These are phyloP conservation scores for Ploceus nigricollis DNA, from an alignment of 2,113 vertebrate species.

Conservation along the genomic window DNA sequence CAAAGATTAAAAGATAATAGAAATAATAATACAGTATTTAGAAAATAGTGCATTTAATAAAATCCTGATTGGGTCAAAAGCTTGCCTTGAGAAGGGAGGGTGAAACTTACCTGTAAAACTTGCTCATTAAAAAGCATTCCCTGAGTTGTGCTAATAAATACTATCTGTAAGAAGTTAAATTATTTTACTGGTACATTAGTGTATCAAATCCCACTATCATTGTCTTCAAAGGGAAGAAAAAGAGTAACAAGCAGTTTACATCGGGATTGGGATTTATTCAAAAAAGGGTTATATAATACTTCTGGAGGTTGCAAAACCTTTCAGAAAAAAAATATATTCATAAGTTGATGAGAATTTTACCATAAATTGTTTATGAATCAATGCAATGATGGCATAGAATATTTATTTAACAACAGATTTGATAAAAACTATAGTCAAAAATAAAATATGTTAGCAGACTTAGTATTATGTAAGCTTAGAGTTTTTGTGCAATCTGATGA, in stretches of 20 bases:
- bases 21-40: background rate
- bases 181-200: background rate
- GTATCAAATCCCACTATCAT: background rate
- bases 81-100: background rate
- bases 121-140: background rate
- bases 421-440: background rate
- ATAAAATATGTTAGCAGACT: background rate
- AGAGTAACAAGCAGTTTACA: background rate
- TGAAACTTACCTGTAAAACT: background rate
- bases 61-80: background rate
- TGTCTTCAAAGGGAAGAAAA: background rate
- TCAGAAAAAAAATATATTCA: background rate
- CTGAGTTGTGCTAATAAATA: background rate
- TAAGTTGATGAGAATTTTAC: background rate
- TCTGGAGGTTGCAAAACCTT: background rate
- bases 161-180: background rate
- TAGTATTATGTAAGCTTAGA: background rate
- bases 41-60: background rate
- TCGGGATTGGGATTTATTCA: background rate
- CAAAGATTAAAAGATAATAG: background rate
- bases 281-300: background rate
- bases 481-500: background rate
- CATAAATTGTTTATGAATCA: background rate
- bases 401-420: background rate
- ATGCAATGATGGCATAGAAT: background rate